Percentiles rank a stretch among this genome's conserved stretches.
Conservation (phyloP, 2,888 invertebrate genomes). For the Drosophila rubida region DNA sequence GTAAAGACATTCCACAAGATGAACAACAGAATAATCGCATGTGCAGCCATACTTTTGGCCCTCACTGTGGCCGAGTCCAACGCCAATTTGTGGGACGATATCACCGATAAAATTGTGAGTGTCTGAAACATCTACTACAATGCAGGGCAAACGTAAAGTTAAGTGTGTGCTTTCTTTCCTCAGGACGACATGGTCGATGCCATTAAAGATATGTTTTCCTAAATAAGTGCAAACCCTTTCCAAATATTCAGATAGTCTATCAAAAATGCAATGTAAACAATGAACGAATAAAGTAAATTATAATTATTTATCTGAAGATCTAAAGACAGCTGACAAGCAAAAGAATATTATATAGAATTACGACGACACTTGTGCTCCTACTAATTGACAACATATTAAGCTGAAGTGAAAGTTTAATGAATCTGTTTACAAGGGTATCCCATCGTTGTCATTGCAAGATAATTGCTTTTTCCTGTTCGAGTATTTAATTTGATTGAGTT, state of each 20-base stretch:
- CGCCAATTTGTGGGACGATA: constrained; percentile 40
- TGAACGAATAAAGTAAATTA: constrained; percentile 1
- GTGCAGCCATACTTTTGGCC: constrained; percentile 36
- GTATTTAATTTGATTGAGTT: constrained; percentile 42
- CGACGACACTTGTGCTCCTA: not conserved
- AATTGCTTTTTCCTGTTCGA: constrained; percentile 13
- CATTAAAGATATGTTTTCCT: constrained; percentile 43
- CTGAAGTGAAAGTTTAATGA: not conserved
- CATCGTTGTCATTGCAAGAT: not conserved
- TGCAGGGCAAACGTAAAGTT: not conserved
- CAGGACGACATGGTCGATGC: constrained; percentile 40
- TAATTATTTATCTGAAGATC: not conserved
- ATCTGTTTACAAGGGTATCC: not conserved
- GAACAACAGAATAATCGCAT: constrained; percentile 38
- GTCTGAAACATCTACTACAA: not conserved
- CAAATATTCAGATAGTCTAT: not conserved
- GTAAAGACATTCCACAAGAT: constrained; percentile 19
- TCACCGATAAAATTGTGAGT: constrained; percentile 50
- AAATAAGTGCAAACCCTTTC: not conserved
- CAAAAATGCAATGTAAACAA: not conserved
- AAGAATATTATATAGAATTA: constrained; percentile 2
- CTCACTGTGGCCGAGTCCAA: constrained; percentile 35
- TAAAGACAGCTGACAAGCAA: not conserved
- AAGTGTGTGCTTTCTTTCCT: not conserved
- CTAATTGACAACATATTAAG: not conserved